These are phyloP conservation scores for Xiphophorus couchianus DNA, from an alignment of 2,113 vertebrate species.

Conservation along the genomic window DNA sequence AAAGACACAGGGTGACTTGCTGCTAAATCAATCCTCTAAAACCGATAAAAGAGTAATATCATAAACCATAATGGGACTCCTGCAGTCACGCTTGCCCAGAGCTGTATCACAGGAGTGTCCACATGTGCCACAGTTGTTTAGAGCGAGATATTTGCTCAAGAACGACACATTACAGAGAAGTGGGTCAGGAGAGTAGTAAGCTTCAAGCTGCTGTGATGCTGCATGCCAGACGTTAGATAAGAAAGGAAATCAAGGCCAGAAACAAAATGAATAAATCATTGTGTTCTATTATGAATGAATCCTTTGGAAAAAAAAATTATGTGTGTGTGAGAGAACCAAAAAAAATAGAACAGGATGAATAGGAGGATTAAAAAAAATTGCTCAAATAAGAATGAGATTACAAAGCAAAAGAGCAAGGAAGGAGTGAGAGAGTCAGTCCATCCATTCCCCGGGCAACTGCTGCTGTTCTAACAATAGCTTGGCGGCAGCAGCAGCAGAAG, in stretches of 20 bases:
- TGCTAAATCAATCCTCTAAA: conserved; percentile 14
- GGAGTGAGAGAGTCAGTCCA: conserved; percentile 52
- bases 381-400: conserved; percentile 38
- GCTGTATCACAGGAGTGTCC: conserved; percentile 25
- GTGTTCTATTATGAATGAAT: conserved; percentile 65
- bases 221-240: conserved; percentile 50
- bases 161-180: conserved; percentile 55
- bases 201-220: conserved; percentile 30
- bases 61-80: conserved; percentile 33
- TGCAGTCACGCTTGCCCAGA: conserved; percentile 34
- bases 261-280: conserved; percentile 71
- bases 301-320: conserved; percentile 16
- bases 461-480: conserved; percentile 75
- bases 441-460: conserved; percentile 62
- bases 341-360: conserved; percentile 17
- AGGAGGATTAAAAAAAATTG: conserved; percentile 37
- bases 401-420: conserved; percentile 26
- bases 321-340: conserved; percentile 19
- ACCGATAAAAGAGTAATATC: conserved; percentile 14
- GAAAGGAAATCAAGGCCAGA: conserved; percentile 53
- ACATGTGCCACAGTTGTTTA: conserved; percentile 41
- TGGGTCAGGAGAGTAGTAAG: conserved; percentile 55
- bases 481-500: conserved; percentile 55
- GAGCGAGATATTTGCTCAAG: conserved; percentile 43
- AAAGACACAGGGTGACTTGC: conserved; percentile 6